These are phyloP conservation scores for Lanistes nyassanus DNA, from an alignment of 1,140 invertebrate genomes.

Conservation along the genomic window DNA sequence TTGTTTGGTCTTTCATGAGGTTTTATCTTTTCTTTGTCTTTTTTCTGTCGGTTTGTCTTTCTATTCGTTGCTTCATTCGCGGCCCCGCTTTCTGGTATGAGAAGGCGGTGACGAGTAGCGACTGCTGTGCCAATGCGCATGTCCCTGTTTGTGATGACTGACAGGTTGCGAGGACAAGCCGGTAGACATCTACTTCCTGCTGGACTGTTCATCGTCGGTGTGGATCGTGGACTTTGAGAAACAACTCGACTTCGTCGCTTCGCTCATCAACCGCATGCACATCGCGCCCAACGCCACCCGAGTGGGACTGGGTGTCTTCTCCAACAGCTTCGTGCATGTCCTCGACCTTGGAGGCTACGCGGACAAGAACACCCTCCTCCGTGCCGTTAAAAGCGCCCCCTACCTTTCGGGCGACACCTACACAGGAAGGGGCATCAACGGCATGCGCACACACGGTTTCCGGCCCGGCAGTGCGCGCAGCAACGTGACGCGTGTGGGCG, in stretches of 20 bases:
- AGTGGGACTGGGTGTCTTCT: constrained; percentile 50
- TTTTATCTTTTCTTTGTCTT: neutral
- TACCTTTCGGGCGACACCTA: constrained; percentile 29
- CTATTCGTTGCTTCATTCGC: no score
- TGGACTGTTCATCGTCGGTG: constrained; percentile 50
- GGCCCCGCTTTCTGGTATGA: no score
- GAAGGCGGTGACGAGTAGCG: no score
- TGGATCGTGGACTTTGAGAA: constrained; percentile 40
- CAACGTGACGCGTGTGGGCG: constrained; percentile 35
- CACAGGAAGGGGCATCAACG: constrained; percentile 25
- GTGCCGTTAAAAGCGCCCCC: constrained; percentile 17
- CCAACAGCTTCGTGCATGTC: constrained; percentile 32
- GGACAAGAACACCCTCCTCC: constrained; percentile 1
- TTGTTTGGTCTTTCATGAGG: neutral
- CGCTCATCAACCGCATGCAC: constrained; percentile 46
- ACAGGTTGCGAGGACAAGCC: constrained; percentile 35
- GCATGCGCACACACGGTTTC: constrained; percentile 22
- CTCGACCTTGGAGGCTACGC: constrained; percentile 39
- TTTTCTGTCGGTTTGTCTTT: neutral
- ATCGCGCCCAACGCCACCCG: constrained; percentile 40
- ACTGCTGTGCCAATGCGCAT: no score
- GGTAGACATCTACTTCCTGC: constrained; percentile 49
- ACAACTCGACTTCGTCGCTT: constrained; percentile 47
- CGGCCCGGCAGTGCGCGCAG: neutral
- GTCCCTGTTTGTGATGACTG: neutral